Percentiles rank a stretch among this genome's conserved stretches.
Evolutionary conservation across 1,140 invertebrate genomes (phyloP).

Genomic region (Drosophila serrata): DNA sequence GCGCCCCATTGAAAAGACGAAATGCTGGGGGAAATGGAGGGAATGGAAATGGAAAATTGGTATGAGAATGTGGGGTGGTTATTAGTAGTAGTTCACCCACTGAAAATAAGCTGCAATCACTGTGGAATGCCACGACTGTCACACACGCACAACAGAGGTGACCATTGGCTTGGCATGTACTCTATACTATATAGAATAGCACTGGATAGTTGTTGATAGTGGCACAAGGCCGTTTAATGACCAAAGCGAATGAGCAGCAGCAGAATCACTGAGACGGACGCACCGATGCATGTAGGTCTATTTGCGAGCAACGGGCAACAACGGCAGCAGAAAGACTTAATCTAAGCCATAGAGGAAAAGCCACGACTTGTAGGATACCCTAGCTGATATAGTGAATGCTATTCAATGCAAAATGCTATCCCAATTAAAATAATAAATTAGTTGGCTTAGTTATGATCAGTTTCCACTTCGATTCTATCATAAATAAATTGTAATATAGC

Average conservation of each 20-base stretch:
- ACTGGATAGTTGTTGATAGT: slow-evolving; percentile 39
- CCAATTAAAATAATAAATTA: not conserved
- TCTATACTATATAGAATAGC: slow-evolving; percentile 5
- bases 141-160: slow-evolving; percentile 33
- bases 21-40: too few relatives aligned
- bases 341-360: not conserved
- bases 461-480: too few relatives aligned
- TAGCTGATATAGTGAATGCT: not conserved
- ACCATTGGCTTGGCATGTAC: slow-evolving; percentile 15
- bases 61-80: not conserved
- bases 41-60: slow-evolving; percentile 1
- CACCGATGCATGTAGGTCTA: slow-evolving; percentile 69
- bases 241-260: slow-evolving; percentile 51
- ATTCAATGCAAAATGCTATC: not conserved
- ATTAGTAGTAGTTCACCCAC: slow-evolving; percentile 3
- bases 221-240: slow-evolving; percentile 79
- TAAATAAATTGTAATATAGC: not conserved
- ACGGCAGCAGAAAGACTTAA: slow-evolving; percentile 14
- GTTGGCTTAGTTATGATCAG: not conserved
- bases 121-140: slow-evolving; percentile 41
- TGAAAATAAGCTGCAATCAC: slow-evolving; percentile 46
- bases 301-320: too few relatives aligned
- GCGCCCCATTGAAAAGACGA: slow-evolving; percentile 11
- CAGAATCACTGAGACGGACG: slow-evolving; percentile 22
- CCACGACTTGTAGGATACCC: not conserved